Evolutionary conservation across 1,140 invertebrate genomes (phyloP).

Genomic region (Caenorhabditis latens): DNA sequence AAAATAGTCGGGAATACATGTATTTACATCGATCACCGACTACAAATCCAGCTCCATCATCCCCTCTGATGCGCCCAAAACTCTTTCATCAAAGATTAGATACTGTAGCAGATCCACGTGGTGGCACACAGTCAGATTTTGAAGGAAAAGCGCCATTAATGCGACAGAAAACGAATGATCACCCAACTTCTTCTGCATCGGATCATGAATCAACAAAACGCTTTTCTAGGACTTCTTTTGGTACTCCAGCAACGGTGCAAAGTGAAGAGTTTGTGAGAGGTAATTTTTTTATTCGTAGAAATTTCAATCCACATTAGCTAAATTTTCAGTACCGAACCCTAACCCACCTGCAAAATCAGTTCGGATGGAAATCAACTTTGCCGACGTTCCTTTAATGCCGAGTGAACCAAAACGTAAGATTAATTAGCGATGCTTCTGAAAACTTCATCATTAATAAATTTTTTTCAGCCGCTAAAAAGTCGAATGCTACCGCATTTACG

Average conservation of each 20-base stretch:
- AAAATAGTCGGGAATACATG: slow-evolving; percentile 48
- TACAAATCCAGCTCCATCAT: slow-evolving; percentile 21
- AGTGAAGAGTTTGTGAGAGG: slow-evolving; percentile 1
- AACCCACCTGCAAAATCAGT: slow-evolving; percentile 48
- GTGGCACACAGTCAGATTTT: slow-evolving; percentile 37
- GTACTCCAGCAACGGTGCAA: not conserved
- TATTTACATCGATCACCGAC: not conserved
- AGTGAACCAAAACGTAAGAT: slow-evolving; percentile 40
- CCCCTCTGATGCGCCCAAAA: slow-evolving; percentile 23
- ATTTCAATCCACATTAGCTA: not conserved
- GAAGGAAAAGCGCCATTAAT: slow-evolving; percentile 10
- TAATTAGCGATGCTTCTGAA: not conserved
- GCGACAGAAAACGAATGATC: slow-evolving; percentile 14
- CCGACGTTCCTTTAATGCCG: slow-evolving; percentile 24
- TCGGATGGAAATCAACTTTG: slow-evolving; percentile 44
- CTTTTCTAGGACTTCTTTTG: slow-evolving; percentile 42
- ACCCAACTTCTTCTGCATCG: slow-evolving; percentile 11
- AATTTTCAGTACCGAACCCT: not conserved
- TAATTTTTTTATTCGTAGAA: not conserved
- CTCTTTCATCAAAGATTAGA: slow-evolving; percentile 23
- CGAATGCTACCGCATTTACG: slow-evolving; percentile 20
- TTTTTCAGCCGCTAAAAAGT: slow-evolving; percentile 30
- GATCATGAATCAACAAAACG: slow-evolving; percentile 39
- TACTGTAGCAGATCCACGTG: not conserved
- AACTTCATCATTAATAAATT: not conserved